Base-by-base conservation (phyloP, 2,888 invertebrate genomes). In the Philereme transversata region DNA sequence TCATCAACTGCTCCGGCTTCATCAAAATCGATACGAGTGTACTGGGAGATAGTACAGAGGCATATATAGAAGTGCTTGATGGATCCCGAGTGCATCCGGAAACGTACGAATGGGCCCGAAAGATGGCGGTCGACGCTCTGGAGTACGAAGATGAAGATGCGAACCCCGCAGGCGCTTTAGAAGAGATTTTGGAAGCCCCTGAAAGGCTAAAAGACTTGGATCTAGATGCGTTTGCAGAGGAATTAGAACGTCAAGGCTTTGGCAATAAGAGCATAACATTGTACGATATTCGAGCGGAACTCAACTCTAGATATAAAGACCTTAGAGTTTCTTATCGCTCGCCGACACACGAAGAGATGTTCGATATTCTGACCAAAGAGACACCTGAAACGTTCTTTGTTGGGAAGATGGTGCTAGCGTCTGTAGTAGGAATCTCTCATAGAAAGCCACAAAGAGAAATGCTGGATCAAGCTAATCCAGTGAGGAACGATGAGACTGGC, bases 91-190 rank as follows among this genome's bases (percentile, higher is more conserved):
- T 99, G 0, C 99, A 99, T 90, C 99, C 99, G 0, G 99, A 99
- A 91, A 98, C 99, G 0, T 99, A 99, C 84, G 99, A 99, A 81
- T 99, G 99, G 99, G 99, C 99, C 0, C 93, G 99, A 45, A 99
- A 99, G 90, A 99, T 99, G 99, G 99, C 99, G 0, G 99, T 99
- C 0, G 99, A 99, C 87, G 99, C 99, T 0, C 90, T 99, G 50
- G 99, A 99, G 77, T 99, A 99, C 75, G 99, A 99, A 79, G 99
- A 99, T 78, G 98, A 98, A 81, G 98, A 98, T 72, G 97, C 97
- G 0, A 98, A 99, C 87, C 99, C 99, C 0, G 99, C 99, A 0
- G 98, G 98, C 0, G 99, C 99, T 9, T 90, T 99, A 35, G 99
- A 99, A 86, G 99, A 99, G 86, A 99, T 99, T 78, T 92, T 99